Conservation (phyloP, 2,113 vertebrate genomes). For the Trachemys scripta region DNA sequence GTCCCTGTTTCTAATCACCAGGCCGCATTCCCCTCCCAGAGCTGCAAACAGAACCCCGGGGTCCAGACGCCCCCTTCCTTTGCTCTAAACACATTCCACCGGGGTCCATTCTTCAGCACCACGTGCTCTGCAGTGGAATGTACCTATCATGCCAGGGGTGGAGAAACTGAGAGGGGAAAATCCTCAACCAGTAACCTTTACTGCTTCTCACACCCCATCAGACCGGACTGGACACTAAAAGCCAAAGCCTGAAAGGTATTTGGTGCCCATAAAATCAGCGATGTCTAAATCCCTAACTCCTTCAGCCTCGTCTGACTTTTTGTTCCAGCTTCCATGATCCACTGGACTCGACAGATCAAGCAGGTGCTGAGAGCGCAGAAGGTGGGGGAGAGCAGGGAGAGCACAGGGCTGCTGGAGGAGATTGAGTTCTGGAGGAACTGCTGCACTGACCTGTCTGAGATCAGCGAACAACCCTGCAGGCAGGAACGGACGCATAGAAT, state of each 20-base stretch:
- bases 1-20: too few relatives aligned
- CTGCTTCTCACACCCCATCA: background rate
- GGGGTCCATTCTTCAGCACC: too few relatives aligned
- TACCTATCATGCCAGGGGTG: too few relatives aligned
- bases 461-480: slow-evolving; percentile 87
- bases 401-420: slow-evolving; percentile 86
- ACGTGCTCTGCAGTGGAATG: background rate
- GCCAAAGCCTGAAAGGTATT: background rate
- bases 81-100: too few relatives aligned
- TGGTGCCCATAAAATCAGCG: too few relatives aligned
- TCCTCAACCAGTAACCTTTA: background rate
- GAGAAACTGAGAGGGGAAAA: background rate
- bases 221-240: background rate
- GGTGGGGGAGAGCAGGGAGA: slow-evolving; percentile 77
- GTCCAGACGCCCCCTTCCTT: too few relatives aligned
- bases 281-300: background rate
- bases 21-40: too few relatives aligned
- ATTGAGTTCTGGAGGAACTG: slow-evolving; percentile 87
- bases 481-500: background rate
- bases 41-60: too few relatives aligned
- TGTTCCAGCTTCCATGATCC: slow-evolving; percentile 84
- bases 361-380: slow-evolving; percentile 86
- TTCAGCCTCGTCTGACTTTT: background rate
- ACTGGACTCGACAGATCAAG: slow-evolving; percentile 91
- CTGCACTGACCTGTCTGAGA: slow-evolving; percentile 83